Base-by-base conservation (phyloP, 2,113 vertebrate genomes). In the Geococcyx californianus region DNA sequence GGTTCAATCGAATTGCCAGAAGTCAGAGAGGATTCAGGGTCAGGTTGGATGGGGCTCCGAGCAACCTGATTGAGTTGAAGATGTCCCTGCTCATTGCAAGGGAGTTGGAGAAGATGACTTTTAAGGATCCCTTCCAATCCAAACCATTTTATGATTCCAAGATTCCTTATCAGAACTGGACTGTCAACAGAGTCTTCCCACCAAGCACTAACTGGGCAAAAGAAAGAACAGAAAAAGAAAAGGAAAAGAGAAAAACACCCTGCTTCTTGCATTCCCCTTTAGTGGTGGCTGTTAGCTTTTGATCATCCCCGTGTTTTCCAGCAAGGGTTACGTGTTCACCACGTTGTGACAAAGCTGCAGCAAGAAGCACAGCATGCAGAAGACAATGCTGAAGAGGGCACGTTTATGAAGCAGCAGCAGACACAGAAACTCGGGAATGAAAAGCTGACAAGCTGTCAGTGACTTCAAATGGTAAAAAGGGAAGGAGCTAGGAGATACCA, bases 371-470 rank as follows among this genome's bases (percentile, higher is more conserved):
- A 93, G 77, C 3, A 0, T 38, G 6, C 59, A 40, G 94, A 73
- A 78, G 64, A 78, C 3, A 15, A 62, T n/a, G 70, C 83, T 60
- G 2, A 92, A 42, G 70, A 17, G 29, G 83, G 74, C 79, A 29
- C 76, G 73, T 92, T 88, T 86, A 73, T 31, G 85, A 89, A 90
- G 86, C 0, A 0, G 62, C 38, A 17, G 86, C 93, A 90, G 75
- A 60, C 91, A 83, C 83, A 69, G 1, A 9, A 83, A 72, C 19
- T 60, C 89, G 58, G 72, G 89, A 83, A 86, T 13, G 58, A 38
- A 56, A 49, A 73, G 75, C 79, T 95, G 96, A 92, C 91, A 90
- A 92, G 93, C 83, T 86, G 94, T 28, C 69, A 89, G 89, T 3
- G 67, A 76, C 86, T 73, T 23, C 26, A 17, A 85, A 72, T 0